Base-by-base conservation (phyloP, 2,888 invertebrate genomes). In the Zygogramma bicolorata region DNA sequence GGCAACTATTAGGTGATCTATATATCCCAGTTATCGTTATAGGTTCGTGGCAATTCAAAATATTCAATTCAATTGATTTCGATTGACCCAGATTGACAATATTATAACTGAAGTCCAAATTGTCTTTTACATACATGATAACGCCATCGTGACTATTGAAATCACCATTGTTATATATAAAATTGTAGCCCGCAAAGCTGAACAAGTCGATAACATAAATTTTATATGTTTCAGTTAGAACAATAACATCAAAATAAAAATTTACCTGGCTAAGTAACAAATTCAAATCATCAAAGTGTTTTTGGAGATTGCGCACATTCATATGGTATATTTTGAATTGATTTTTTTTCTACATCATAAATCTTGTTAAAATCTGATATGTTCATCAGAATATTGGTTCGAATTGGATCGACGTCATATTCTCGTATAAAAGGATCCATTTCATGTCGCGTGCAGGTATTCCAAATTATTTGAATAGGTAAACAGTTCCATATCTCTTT, bases 341-440 rank as follows among this genome's bases (percentile, higher is more conserved):
- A 22, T 1, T 25, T 22, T 57, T 25, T 57, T 57, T 25, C 7
- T n/a, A n/a, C 25, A 57, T 57, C 57, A 25, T 57, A 27, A 6
- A 57, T 25, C 57, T 25, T 57, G 25, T 57, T 25, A 27, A 25
- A 8, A 57, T 57, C 57, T 57, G 57, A 13, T 57, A 57, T 57
- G n/a, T 27, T 25, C 7, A 25, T 57, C 3, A 57, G 7, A 57
- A 57, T 20, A 25, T 57, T 20, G 27, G 25, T 25, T 25, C 25
- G 59, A 1, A 59, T 59, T 29, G 31, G 59, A 15, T 59, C 31
- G 31, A 59, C 59, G n/a, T 59, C 59, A 59, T 59, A 59, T 29
- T 59, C 29, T 15, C 59, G 59, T 59, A 59, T 59, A 31, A 59
- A 59, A n/a, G 29, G 29, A 59, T 31, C 59, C 29, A 59, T 59